Evolutionary conservation across 1,140 invertebrate genomes (phyloP).

Genomic region (Vollenhovia emeryi): DNA sequence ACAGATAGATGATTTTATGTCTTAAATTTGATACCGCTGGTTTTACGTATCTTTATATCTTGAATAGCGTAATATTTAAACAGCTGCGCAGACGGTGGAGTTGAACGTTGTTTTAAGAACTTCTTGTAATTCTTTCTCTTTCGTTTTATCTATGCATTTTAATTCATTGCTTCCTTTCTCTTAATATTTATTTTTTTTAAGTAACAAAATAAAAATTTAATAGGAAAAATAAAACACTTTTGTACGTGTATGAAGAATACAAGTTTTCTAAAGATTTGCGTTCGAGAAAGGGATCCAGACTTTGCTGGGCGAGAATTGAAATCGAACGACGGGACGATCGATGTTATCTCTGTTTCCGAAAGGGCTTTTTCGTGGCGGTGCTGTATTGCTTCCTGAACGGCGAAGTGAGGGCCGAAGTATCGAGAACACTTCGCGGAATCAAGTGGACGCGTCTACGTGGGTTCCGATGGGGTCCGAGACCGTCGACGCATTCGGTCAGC

Average conservation of each 20-base stretch:
- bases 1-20: not conserved
- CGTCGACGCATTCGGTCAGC: constrained; percentile 75
- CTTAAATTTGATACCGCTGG: not conserved
- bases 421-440: constrained; percentile 72
- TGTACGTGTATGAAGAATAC: not conserved
- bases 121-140: not conserved
- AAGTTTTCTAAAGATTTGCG: not conserved
- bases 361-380: constrained; percentile 90
- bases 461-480: constrained; percentile 62
- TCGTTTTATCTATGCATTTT: not conserved
- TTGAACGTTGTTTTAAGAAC: not conserved
- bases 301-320: not conserved
- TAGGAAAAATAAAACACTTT: no score
- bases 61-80: not conserved
- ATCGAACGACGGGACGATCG: not conserved
- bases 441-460: constrained; percentile 71
- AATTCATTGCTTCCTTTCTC: not conserved
- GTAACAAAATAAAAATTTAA: not conserved
- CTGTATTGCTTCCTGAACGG: constrained; percentile 90
- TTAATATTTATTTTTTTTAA: not conserved
- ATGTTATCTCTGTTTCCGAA: not conserved
- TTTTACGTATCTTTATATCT: not conserved
- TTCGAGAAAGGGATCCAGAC: not conserved
- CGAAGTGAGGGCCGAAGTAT: constrained; percentile 87
- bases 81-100: not conserved